These are phyloP conservation scores for Scotopteryx bipunctaria DNA, from an alignment of 2,888 invertebrate genomes.

Conservation along the genomic window DNA sequence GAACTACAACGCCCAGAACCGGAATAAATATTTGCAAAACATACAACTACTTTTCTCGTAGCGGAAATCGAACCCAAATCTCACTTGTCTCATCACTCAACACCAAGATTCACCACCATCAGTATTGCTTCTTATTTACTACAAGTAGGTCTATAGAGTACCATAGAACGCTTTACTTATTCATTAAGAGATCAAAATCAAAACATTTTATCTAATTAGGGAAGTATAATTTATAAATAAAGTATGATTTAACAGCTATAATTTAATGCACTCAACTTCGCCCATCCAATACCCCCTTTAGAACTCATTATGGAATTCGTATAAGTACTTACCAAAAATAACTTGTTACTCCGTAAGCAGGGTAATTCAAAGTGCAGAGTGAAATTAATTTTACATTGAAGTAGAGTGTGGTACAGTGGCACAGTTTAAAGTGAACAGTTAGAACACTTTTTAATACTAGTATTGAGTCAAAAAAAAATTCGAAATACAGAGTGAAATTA, in stretches of 20 bases:
- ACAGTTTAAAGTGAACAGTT: background rate
- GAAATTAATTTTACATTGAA: conserved; percentile 62
- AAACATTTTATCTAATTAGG: no score
- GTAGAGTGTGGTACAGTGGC: conserved; percentile 29
- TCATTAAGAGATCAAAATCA: no score
- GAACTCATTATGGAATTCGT: conserved; percentile 26
- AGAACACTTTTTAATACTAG: background rate
- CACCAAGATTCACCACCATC: no score
- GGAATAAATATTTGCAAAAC: no score
- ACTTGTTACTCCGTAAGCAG: conserved; percentile 29
- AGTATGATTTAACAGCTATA: conserved; percentile 3
- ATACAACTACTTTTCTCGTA: no score
- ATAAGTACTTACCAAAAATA: conserved; percentile 31
- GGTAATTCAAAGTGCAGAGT: conserved; percentile 33
- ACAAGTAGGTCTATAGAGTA: no score
- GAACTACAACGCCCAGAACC: no score
- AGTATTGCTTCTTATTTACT: no score
- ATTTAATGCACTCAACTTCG: conserved; percentile 21
- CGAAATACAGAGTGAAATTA: no score
- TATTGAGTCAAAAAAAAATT: background rate
- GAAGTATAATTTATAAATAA: background rate
- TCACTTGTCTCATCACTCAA: no score
- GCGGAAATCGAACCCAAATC: no score
- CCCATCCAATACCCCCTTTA: conserved; percentile 16
- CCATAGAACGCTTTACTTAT: no score